A percentile compares a stretch with the other conserved stretches of the same genome.
Conservation (phyloP, 2,113 vertebrate species). For the Percina caprodes region DNA sequence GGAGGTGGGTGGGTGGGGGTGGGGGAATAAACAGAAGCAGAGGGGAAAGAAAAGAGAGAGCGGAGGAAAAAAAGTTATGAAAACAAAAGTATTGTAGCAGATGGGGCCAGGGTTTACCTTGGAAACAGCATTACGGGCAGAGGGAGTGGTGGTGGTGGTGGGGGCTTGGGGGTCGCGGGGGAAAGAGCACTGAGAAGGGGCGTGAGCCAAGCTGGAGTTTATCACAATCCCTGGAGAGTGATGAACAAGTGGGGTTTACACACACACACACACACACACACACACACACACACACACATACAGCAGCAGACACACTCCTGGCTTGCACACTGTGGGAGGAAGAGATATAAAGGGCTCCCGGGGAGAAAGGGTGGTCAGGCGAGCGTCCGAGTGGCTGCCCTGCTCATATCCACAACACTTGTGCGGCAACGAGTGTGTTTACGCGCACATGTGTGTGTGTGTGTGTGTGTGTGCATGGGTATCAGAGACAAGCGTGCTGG, state of each 20-base stretch:
- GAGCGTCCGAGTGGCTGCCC: constrained; percentile 36
- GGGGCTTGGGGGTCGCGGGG: too few species aligned
- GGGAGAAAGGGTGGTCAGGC: constrained; percentile 65
- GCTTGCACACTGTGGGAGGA: constrained; percentile 54
- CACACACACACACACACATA: constrained; percentile 39
- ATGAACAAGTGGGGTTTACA: constrained; percentile 38
- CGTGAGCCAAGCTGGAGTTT: too few species aligned
- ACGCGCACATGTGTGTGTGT: background rate
- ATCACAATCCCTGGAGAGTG: too few species aligned
- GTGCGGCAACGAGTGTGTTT: constrained; percentile 29
- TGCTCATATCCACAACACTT: constrained; percentile 24
- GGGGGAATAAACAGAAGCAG: too few species aligned
- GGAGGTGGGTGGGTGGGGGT: too few species aligned
- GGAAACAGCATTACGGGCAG: too few species aligned
- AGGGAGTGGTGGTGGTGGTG: too few species aligned
- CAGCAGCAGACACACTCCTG: constrained; percentile 47
- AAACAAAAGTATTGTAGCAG: too few species aligned
- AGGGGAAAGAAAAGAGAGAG: too few species aligned
- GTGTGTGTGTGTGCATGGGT: constrained; percentile 3
- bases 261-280: constrained; percentile 32
- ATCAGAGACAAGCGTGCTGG: background rate
- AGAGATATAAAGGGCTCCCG: constrained; percentile 78
- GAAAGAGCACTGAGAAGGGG: too few species aligned
- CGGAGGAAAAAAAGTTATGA: too few species aligned
- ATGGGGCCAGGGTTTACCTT: too few species aligned